Evolutionary conservation across 2,888 invertebrate genomes (phyloP), one percentile per base, ranked within the genome.

Genomic region (Neria commutata): DNA sequence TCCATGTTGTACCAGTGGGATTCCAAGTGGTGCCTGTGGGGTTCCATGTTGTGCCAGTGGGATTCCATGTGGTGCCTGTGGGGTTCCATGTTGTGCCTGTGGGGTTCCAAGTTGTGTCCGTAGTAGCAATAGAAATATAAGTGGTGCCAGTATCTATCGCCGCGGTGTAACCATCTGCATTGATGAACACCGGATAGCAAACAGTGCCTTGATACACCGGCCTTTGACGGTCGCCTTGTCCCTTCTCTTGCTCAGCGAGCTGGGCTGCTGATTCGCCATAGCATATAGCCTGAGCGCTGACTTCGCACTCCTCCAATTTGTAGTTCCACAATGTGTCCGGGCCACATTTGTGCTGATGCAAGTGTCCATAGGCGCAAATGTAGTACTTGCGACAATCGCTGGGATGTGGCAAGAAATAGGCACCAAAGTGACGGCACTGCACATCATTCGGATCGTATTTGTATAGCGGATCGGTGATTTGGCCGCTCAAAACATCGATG

Each of bases 371-470:
- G 21, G 78, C 77, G 54, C 80, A 81, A 16, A 80, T 69, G 40
- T 72, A 78, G 62, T 79, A 81, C 29, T 67, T 54, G 34, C 70
- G 71, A 48, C 80, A 81, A 14, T 67, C 67, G 2, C 29, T 64
- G 2, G 80, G 80, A 70, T 80, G 79, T 3, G 80, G 80, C 49
- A 81, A 48, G 58, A 80, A 80, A 58, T 80, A 80, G 14, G 78
- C 72, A 0, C 79, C 80, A 54, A 73, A 75, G 54, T 80, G 78
- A 2, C 73, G 66, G 40, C 80, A 80, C 16, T 70, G 71, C 2
- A 80, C 63, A 11, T 72, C 61, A 11, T 63, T 24, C 0, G 78
- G 70, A 59, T 79, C 71, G 61, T 77, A 80, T 14, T 65, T 71
- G 1, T 59, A 61, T 72, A 80, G 67, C 17, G 72, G 73, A 62